phyloP scores from a whole-genome alignment of 2,797 vertebrate genomes.

The Pogonophryne albipinna region DNA sequence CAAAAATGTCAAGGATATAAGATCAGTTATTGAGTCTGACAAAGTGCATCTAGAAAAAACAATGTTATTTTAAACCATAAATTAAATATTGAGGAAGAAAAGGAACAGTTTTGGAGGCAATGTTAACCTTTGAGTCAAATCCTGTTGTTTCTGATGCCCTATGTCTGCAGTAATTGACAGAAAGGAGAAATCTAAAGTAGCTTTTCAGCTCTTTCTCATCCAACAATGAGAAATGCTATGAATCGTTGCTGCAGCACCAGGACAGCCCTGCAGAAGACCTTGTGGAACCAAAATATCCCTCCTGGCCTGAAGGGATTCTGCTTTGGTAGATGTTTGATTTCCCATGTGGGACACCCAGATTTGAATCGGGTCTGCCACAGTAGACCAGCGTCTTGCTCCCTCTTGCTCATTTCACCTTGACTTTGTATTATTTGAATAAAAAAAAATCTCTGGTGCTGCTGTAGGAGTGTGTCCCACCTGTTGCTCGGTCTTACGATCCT shows the following conservation, averaged over 20 bases:
- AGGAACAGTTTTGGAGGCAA: neutral
- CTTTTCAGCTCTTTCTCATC: constrained; percentile 34
- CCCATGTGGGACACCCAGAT: constrained; percentile 77
- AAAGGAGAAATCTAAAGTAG: constrained; percentile 2
- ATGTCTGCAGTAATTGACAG: neutral
- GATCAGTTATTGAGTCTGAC: neutral
- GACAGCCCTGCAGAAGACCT: constrained; percentile 76
- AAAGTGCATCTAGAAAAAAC: neutral
- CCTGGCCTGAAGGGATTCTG: constrained; percentile 80
- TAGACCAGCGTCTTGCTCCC: constrained; percentile 71
- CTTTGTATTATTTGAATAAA: constrained; percentile 62
- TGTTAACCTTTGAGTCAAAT: neutral
- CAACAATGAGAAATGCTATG: constrained; percentile 30
- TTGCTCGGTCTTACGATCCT: constrained; percentile 62
- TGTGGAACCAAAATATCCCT: constrained; percentile 79
- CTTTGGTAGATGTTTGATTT: constrained; percentile 82
- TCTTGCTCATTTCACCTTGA: constrained; percentile 79
- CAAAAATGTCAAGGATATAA: neutral
- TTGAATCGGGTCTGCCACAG: constrained; percentile 74
- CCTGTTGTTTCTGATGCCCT: neutral
- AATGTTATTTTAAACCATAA: neutral
- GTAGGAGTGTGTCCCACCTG: constrained; percentile 70
- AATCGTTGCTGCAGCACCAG: constrained; percentile 67
- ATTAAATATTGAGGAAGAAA: neutral
- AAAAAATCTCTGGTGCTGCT: constrained; percentile 22